Base-by-base conservation (phyloP, 2,113 vertebrate genomes). In the Turnix velox region DNA sequence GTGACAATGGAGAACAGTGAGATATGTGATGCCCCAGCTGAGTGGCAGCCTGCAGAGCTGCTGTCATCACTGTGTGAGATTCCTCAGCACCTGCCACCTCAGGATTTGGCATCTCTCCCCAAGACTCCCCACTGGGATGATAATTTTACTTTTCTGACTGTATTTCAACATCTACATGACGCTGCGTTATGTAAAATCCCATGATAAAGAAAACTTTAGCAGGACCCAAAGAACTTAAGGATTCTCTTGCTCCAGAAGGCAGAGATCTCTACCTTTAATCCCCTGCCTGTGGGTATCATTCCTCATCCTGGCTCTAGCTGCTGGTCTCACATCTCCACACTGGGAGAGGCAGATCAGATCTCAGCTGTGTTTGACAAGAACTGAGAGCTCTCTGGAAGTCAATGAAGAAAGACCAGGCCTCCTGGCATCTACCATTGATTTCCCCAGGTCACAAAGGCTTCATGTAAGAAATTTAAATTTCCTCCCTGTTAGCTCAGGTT, bases 1-100 rank as follows among this genome's bases (percentile, higher is more conserved):
- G 75, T 83, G 90, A 86, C 92, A 94, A 65, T 25, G 83, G 87
- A 43, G 59, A 71, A 57, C 72, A 91, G 72, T 76, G 77, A 76
- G 86, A 76, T 48, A 52, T 48, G 58, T 1, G 58, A 59, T 82
- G 88, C 52, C 84, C 82, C 87, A 81, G 79, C 80, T 28, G 88
- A 94, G 86, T 25, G 28, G 78, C 86, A 84, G 86, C 84, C 78
- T 74, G 37, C 3, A 1, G 84, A 91, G 42, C 42, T 74, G 78
- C 79, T 90, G 54, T 43, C 24, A 6, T 89, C 92, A 88, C 86
- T 2, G 0, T 76, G 49, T 79, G 90, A 91, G 82, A 68, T 31
- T 31, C 83, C 79, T 90, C 87, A 74, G 62, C 74, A 31, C 52
- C 75, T 77, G 59, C 35, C 77, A 54, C 82, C 88, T 86, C 88